Evolutionary conservation across 2,888 invertebrate genomes (phyloP), one percentile per base, ranked within the genome.

Genomic region (Bugula neritina): DNA sequence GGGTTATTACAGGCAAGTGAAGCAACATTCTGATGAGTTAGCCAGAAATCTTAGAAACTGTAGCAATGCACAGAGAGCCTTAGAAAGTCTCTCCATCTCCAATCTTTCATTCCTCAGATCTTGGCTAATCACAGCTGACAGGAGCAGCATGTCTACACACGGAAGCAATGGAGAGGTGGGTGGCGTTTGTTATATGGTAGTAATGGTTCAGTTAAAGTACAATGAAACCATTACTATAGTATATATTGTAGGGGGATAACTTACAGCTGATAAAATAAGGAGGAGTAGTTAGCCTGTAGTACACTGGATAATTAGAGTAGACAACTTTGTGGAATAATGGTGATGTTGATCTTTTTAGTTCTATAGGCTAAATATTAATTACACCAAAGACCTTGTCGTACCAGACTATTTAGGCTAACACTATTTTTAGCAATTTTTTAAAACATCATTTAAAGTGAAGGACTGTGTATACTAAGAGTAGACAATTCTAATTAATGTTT

Each of bases 141-240:
- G 63, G 31, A 63, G 31, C 63, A 63, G 63, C 31, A 31, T 31
- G 13, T 63, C 63, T 3, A 27, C 27, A 2, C 63, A 63, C 27
- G 63, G 63, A 21, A 63, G 63, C 31, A 63, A 25, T 29, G 63
- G 63, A 27, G 63, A 63, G 63, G 63, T 63, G 13, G 31, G 29
- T 31, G 25, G 27, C 10, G 10, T 13, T 57, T n/a, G 13, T 57
- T 57, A 17, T 52, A 52, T n/a, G n/a, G n/a, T n/a, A n/a, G n/a
- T 43, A 43, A 17, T 43, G 5, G 43, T 43, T 43, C 43, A 43
- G 17, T 43, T 17, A 43, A n/a, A n/a, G n/a, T n/a, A n/a, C n/a
- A n/a, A n/a, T n/a, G n/a, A n/a, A n/a, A n/a, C n/a, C n/a, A n/a
- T n/a, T n/a, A n/a, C n/a, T n/a, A n/a, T n/a, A n/a, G 43, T 5